These are phyloP conservation scores for Laterallus jamaicensis DNA, from an alignment of 2,113 vertebrate genomes.

Conservation along the genomic window DNA sequence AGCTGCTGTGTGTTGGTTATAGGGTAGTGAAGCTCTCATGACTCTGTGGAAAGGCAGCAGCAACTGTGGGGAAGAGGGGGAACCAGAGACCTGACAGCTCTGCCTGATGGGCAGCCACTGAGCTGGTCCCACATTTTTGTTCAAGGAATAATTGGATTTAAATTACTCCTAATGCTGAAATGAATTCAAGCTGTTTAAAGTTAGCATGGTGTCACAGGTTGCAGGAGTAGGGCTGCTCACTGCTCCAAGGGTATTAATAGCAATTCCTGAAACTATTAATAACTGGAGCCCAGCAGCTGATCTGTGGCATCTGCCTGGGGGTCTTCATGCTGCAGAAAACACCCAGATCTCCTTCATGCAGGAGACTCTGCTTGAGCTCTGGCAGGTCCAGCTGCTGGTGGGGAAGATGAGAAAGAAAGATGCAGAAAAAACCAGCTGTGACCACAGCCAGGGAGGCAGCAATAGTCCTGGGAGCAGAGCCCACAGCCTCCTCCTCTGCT, in stretches of 20 bases:
- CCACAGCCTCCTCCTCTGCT: not conserved
- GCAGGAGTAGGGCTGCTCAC: not conserved
- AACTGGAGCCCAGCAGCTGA: not conserved
- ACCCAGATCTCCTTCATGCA: not conserved
- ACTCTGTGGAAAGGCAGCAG: not conserved
- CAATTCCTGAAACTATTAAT: not conserved
- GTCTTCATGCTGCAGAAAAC: not conserved
- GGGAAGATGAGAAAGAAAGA: rapidly evolving
- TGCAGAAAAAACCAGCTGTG: not conserved
- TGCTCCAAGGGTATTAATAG: not conserved
- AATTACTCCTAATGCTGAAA: not conserved
- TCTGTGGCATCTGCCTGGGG: not conserved
- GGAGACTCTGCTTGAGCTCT: not conserved
- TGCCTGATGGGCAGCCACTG: not conserved
- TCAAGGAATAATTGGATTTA: not conserved
- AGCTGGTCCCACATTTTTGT: not conserved
- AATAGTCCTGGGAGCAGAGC: not conserved
- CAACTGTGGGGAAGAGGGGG: not conserved
- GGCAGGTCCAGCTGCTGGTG: not conserved
- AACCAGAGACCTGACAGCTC: not conserved
- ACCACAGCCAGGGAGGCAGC: no score
- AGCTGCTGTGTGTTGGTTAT: rapidly evolving
- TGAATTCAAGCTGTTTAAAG: not conserved
- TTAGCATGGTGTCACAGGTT: rapidly evolving
- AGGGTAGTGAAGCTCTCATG: rapidly evolving